Percentiles rank a stretch among this genome's conserved stretches.
Evolutionary conservation across 2,113 vertebrate genomes (phyloP).

Genomic region (Jacana jacana): DNA sequence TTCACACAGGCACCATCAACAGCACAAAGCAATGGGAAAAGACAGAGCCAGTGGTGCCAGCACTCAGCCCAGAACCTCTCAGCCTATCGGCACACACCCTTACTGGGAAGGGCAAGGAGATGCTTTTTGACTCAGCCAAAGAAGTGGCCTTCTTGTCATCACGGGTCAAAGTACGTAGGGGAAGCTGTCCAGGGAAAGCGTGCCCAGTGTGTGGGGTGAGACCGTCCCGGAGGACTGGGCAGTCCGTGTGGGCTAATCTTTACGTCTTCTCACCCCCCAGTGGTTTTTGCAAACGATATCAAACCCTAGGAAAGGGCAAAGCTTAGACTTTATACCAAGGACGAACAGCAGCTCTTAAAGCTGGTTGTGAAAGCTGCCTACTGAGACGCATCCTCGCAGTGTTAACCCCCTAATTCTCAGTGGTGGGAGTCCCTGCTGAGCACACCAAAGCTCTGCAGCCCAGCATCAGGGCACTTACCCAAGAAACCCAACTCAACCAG

Average conservation of each 20-base stretch:
- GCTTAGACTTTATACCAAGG: neutral
- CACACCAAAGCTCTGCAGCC: accelerated
- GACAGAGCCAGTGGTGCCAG: accelerated
- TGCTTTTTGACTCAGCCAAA: neutral
- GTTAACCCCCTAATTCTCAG: accelerated
- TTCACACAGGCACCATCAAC: neutral
- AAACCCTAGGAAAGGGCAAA: neutral
- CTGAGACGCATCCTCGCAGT: accelerated
- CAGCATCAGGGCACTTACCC: accelerated
- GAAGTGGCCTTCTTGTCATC: neutral
- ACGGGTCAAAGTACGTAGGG: neutral
- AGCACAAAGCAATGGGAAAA: neutral
- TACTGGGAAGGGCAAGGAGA: neutral
- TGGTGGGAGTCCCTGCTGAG: accelerated
- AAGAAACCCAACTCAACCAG: neutral
- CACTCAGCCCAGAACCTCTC: neutral
- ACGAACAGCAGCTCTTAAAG: accelerated
- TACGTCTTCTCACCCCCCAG: accelerated
- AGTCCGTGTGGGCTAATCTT: neutral
- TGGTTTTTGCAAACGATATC: accelerated
- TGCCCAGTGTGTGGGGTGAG: accelerated
- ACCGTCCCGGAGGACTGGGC: accelerated
- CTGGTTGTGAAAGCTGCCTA: accelerated
- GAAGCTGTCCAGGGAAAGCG: neutral
- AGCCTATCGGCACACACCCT: neutral